Evolutionary conservation across 2,888 invertebrate species (phyloP).

Genomic region (Drosophila pseudotakahashii): DNA sequence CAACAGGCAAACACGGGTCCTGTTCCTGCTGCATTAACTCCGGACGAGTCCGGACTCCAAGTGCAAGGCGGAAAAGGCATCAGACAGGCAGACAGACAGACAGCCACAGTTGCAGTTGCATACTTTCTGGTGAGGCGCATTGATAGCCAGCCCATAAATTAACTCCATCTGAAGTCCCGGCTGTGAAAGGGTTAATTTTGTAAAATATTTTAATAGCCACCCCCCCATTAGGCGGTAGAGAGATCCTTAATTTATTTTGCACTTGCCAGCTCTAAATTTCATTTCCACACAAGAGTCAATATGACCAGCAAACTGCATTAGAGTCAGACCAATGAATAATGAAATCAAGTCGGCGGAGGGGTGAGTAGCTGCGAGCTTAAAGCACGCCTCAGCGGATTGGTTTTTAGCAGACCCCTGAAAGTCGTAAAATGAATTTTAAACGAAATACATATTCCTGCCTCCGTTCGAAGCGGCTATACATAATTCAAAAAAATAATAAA

Average conservation of each 20-base stretch:
- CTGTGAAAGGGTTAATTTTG: conserved; percentile 65
- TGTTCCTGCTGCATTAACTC: conserved; percentile 41
- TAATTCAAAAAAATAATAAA: conserved; percentile 68
- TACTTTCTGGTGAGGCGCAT: conserved; percentile 60
- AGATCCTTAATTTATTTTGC: conserved; percentile 60
- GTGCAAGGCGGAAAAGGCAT: conserved; percentile 33
- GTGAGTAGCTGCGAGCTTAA: background rate
- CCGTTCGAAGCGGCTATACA: conserved; percentile 23
- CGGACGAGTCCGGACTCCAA: conserved; percentile 24
- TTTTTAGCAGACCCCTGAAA: background rate
- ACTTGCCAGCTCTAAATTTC: conserved; percentile 65
- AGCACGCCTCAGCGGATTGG: conserved; percentile 2
- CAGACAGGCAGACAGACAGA: conserved; percentile 27
- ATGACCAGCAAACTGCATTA: conserved; percentile 43
- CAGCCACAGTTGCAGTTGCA: conserved; percentile 50
- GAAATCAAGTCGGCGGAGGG: background rate
- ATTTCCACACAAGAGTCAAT: conserved; percentile 59
- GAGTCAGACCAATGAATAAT: conserved; percentile 17
- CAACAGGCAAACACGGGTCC: conserved; percentile 55
- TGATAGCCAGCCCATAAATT: conserved; percentile 49
- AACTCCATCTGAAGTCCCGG: conserved; percentile 15
- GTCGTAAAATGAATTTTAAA: conserved; percentile 40
- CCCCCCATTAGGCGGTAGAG: conserved; percentile 13
- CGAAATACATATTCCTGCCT: conserved; percentile 20
- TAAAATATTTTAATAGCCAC: conserved; percentile 67